phyloP scores from a whole-genome alignment of 1,140 invertebrate genomes.

The Eumeta japonica region DNA sequence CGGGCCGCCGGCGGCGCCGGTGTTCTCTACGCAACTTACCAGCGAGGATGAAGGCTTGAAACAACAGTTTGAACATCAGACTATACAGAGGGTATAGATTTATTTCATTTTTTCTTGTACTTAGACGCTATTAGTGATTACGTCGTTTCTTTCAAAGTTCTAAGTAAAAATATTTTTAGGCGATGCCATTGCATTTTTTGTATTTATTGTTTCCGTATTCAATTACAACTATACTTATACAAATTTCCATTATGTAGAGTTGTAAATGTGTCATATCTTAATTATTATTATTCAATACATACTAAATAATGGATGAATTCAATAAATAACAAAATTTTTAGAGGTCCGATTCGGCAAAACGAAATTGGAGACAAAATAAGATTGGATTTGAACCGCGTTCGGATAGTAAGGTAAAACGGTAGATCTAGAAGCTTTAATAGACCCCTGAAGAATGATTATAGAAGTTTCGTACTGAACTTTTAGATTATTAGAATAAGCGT shows the following conservation, averaged over 20 bases:
- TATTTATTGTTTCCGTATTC: too few relatives aligned
- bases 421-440: too few relatives aligned
- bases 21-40: conserved; percentile 42
- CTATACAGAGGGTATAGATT: conserved; percentile 51
- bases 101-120: not conserved
- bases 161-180: not conserved
- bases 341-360: conserved; percentile 46
- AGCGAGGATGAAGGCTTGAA: conserved; percentile 49
- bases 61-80: conserved; percentile 48
- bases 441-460: too few relatives aligned
- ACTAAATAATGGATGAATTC: too few relatives aligned
- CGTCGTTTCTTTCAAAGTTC: not conserved
- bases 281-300: too few relatives aligned
- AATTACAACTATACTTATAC: too few relatives aligned
- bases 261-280: too few relatives aligned
- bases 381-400: conserved; percentile 51
- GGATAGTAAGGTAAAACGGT: conserved; percentile 49
- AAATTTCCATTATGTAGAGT: too few relatives aligned
- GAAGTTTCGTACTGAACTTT: too few relatives aligned
- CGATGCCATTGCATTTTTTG: not conserved
- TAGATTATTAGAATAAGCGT: too few relatives aligned
- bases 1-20: conserved; percentile 42
- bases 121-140: not conserved
- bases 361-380: conserved; percentile 52
- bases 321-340: conserved; percentile 46